phyloP scores from a whole-genome alignment of 2,888 invertebrate species.

The Melipona beecheii region DNA sequence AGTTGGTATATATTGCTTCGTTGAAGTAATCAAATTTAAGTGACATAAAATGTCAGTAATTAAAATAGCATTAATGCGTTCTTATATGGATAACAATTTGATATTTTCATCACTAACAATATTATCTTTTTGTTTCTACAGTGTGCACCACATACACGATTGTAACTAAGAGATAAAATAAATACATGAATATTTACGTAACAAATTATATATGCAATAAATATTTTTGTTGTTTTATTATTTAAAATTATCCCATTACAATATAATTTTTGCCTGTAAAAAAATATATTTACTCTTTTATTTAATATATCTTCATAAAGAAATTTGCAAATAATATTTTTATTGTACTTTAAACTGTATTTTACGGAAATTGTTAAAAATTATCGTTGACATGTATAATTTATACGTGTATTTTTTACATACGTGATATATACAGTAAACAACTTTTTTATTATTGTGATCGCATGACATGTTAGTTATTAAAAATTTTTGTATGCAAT shows the following conservation, averaged over 20 bases:
- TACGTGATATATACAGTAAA: neutral
- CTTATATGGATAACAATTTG: constrained; percentile 75
- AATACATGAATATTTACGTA: constrained; percentile 80
- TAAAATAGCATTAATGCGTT: constrained; percentile 70
- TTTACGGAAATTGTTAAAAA: constrained; percentile 24
- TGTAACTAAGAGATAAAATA: constrained; percentile 79
- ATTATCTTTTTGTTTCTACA: constrained; percentile 79
- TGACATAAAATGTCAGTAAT: constrained; percentile 70
- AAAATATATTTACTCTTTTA: neutral
- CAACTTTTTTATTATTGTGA: constrained; percentile 5
- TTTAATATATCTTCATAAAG: constrained; percentile 3
- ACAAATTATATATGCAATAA: constrained; percentile 73
- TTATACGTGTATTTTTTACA: neutral
- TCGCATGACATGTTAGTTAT: neutral
- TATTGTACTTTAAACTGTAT: constrained; percentile 2
- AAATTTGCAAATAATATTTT: neutral
- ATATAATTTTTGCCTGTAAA: constrained; percentile 37
- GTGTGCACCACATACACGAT: constrained; percentile 78
- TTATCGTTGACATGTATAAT: neutral
- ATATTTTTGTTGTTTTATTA: constrained; percentile 53
- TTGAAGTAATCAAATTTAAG: constrained; percentile 67
- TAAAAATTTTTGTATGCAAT: constrained; percentile 35
- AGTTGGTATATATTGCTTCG: constrained; percentile 66
- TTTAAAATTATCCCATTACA: constrained; percentile 44
- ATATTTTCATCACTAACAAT: constrained; percentile 80